phyloP scores from a whole-genome alignment of 2,797 vertebrate species.

The Semotilus atromaculatus region DNA sequence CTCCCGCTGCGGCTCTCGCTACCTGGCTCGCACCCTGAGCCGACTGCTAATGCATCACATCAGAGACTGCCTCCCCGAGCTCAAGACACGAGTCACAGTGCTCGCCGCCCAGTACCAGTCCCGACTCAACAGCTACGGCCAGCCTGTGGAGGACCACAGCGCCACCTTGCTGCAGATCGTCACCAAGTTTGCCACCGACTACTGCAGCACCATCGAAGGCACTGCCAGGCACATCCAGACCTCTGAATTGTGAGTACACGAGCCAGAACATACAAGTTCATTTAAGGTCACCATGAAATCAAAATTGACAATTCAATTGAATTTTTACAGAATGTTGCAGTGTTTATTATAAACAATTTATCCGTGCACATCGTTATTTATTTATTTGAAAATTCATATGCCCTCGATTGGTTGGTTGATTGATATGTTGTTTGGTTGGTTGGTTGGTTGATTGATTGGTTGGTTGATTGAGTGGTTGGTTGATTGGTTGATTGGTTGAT shows the following conservation, averaged over 20 bases:
- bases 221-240: conserved; percentile 84
- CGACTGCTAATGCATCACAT: conserved; percentile 87
- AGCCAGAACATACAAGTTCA: neutral
- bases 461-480: too few relatives aligned
- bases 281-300: neutral
- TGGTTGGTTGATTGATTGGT: too few relatives aligned
- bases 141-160: conserved; percentile 85
- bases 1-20: conserved; percentile 77
- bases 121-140: conserved; percentile 80
- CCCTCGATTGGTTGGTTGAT: too few relatives aligned
- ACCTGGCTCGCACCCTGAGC: conserved; percentile 82
- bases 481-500: too few relatives aligned
- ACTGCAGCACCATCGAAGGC: conserved; percentile 87
- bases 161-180: conserved; percentile 86
- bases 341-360: too few relatives aligned
- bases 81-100: conserved; percentile 82
- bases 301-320: neutral
- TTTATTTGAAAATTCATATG: neutral
- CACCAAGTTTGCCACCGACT: conserved; percentile 86
- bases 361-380: neutral
- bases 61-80: conserved; percentile 84
- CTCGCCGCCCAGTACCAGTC: conserved; percentile 82
- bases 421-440: too few relatives aligned
- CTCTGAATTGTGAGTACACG: conserved; percentile 82
- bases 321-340: too few relatives aligned